phyloP scores from a whole-genome alignment of 2,113 vertebrate genomes.

The Dendropsophus ebraccatus region DNA sequence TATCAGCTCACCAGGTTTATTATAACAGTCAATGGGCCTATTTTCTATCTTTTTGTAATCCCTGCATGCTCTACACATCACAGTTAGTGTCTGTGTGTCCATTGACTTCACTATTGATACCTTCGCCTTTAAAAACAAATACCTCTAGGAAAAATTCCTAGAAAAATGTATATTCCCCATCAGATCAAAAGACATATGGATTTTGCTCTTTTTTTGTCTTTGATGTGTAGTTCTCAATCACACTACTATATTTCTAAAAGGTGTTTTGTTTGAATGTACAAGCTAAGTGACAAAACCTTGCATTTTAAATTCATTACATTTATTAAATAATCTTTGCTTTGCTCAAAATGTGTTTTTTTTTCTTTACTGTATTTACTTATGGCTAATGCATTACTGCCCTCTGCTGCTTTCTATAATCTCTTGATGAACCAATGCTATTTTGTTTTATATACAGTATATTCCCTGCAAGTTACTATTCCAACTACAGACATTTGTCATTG shows the following conservation, averaged over 20 bases:
- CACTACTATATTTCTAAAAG: not conserved
- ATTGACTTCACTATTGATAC: too few relatives aligned
- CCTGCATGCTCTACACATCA: too few relatives aligned
- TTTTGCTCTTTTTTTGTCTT: not conserved
- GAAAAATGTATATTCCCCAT: not conserved
- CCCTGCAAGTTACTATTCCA: not conserved
- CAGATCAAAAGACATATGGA: not conserved
- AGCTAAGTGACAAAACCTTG: not conserved
- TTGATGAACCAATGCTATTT: not conserved
- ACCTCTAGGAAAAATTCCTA: not conserved
- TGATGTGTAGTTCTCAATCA: not conserved
- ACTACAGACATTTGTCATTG: not conserved
- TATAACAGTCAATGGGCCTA: too few relatives aligned
- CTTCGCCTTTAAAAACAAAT: not conserved
- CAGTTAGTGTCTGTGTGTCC: too few relatives aligned
- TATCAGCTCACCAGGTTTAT: too few relatives aligned
- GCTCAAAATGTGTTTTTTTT: not conserved
- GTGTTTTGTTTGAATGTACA: not conserved
- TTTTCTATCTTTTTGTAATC: too few relatives aligned
- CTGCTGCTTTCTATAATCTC: not conserved
- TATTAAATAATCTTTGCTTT: not conserved
- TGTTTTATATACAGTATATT: not conserved
- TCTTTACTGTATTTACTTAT: not conserved
- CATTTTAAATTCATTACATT: not conserved
- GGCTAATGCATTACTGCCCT: constrained; percentile 13